phyloP scores from a whole-genome alignment of 2,888 invertebrate genomes.

The Heliconius erato region DNA sequence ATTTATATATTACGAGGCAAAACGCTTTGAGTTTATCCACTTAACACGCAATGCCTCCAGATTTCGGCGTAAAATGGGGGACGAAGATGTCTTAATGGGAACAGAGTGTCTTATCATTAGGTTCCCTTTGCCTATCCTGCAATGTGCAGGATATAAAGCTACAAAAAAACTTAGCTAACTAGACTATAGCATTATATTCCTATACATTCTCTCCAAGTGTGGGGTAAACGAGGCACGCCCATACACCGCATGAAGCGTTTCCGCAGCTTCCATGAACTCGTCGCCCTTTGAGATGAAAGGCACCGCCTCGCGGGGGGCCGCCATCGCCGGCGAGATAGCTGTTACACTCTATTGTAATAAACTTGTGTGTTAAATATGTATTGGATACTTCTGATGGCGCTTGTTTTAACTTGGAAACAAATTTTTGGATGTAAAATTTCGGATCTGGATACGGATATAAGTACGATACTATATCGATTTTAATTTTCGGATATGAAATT shows the following conservation, averaged over 20 bases:
- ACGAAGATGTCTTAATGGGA: too few species aligned
- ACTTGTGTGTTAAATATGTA: neutral
- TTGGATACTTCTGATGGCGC: neutral
- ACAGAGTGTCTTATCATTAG: too few species aligned
- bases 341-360: neutral
- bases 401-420: neutral
- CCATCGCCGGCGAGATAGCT: neutral
- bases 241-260: conserved; percentile 20
- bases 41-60: too few species aligned
- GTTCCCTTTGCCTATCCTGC: too few species aligned
- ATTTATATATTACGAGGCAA: too few species aligned
- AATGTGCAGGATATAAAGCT: too few species aligned
- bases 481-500: neutral
- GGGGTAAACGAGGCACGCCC: conserved; percentile 40
- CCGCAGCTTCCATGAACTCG: conserved; percentile 36
- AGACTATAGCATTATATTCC: neutral
- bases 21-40: too few species aligned
- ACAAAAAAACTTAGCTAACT: neutral
- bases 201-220: neutral
- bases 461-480: too few species aligned
- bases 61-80: too few species aligned
- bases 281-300: conserved; percentile 34
- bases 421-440: neutral
- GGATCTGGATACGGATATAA: neutral
- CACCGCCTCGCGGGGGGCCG: conserved; percentile 64